Evolutionary conservation across 2,888 invertebrate genomes (phyloP).

Genomic region (Stenotaenia linearis): DNA sequence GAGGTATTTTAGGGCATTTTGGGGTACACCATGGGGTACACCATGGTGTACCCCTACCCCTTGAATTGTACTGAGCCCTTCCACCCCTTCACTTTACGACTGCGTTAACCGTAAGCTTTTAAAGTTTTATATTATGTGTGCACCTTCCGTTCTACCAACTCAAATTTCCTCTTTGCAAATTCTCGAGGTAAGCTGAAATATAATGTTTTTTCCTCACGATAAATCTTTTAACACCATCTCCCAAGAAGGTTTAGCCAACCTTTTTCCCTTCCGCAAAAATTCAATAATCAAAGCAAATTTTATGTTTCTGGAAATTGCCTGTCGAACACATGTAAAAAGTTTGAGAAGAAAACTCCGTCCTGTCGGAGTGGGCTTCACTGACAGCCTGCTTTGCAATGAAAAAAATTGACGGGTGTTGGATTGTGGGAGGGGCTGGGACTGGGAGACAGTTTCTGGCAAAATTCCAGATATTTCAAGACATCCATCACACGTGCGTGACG

Average conservation of each 20-base stretch:
- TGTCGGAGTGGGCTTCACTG: background rate
- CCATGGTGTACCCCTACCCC: too few species aligned
- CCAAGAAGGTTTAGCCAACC: background rate
- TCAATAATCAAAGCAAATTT: constrained; percentile 10
- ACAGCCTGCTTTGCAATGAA: background rate
- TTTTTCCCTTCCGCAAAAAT: background rate
- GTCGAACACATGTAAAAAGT: background rate
- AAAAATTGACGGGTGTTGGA: background rate
- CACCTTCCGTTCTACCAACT: background rate
- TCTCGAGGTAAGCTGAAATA: background rate
- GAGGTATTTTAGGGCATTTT: too few species aligned
- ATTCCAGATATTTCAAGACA: background rate
- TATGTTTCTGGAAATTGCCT: constrained; percentile 3
- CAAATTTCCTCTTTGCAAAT: background rate
- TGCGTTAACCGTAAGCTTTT: background rate
- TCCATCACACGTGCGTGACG: constrained; percentile 26
- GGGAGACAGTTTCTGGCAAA: background rate
- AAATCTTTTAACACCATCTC: background rate
- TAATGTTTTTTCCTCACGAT: background rate
- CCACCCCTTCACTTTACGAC: too few species aligned
- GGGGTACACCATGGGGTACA: too few species aligned
- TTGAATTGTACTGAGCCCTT: too few species aligned
- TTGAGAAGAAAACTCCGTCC: background rate
- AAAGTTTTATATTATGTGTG: background rate
- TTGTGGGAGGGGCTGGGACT: background rate